Evolutionary conservation across 2,888 invertebrate species (phyloP).

Genomic region (Cantharis rustica): DNA sequence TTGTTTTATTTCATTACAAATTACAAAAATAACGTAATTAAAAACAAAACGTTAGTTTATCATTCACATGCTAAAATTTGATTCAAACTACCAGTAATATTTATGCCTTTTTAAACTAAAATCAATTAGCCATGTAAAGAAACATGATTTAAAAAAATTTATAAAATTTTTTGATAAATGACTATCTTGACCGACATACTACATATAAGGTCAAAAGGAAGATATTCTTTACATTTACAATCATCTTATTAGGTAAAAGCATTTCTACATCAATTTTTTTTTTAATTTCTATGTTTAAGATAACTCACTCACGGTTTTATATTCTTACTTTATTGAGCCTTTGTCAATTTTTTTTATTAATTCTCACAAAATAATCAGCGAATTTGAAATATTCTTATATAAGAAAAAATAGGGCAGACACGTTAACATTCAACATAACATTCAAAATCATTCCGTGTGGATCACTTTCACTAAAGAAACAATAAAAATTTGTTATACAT

Average conservation of each 20-base stretch:
- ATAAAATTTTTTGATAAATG: constrained; percentile 19
- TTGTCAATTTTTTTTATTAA: background rate
- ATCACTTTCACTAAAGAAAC: constrained; percentile 12
- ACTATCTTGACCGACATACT: constrained; percentile 20
- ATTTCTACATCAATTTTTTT: constrained; percentile 6
- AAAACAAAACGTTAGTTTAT: background rate
- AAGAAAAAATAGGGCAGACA: background rate
- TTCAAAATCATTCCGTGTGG: background rate
- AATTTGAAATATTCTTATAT: background rate
- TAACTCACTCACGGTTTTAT: background rate
- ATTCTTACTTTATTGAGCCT: background rate
- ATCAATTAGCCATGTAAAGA: constrained; percentile 6
- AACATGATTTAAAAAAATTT: constrained; percentile 3
- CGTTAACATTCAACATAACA: background rate
- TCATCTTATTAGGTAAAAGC: constrained; percentile 25
- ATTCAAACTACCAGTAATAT: background rate
- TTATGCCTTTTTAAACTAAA: background rate
- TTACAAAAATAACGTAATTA: no score
- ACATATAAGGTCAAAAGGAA: constrained; percentile 24
- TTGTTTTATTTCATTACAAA: no score
- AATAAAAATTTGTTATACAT: constrained; percentile 13
- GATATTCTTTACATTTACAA: constrained; percentile 16
- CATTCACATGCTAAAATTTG: background rate
- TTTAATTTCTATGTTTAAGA: background rate
- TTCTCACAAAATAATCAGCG: background rate